Conservation (phyloP, 92 coral and sea anemone species). For the Metridium senile region DNA sequence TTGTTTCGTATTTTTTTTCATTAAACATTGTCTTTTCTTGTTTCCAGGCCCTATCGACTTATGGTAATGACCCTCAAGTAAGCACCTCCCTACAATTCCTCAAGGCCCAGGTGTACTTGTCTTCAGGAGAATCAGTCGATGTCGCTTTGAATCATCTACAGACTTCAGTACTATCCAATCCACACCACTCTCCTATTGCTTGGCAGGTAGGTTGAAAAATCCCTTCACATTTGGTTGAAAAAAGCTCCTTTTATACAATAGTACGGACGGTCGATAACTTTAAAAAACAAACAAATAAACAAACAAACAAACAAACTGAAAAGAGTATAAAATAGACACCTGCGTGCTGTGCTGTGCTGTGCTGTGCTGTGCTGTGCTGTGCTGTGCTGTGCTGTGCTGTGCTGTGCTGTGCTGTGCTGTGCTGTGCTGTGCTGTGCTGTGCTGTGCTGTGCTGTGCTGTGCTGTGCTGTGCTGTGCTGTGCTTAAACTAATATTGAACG, state of each 20-base stretch:
- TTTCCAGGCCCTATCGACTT: constrained; percentile 74
- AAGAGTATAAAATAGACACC: not conserved
- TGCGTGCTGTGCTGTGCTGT: too few species aligned
- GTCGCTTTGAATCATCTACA: constrained; percentile 62
- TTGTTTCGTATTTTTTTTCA: too few species aligned
- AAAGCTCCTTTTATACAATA: not conserved
- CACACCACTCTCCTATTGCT: constrained; percentile 70
- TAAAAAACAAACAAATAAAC: not conserved
- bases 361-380: too few species aligned
- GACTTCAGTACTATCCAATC: constrained; percentile 74
- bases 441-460: too few species aligned
- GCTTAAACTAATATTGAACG: too few species aligned
- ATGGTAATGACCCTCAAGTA: constrained; percentile 50
- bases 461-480: too few species aligned
- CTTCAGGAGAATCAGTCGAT: constrained; percentile 61
- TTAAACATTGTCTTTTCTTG: too few species aligned
- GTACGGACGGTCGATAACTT: not conserved
- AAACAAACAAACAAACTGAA: not conserved
- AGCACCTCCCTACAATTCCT: constrained; percentile 72
- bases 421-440: too few species aligned
- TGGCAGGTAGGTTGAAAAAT: constrained; percentile 76
- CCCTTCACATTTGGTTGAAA: not conserved
- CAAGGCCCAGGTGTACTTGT: constrained; percentile 75
- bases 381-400: too few species aligned
- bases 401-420: too few species aligned